phyloP scores from a whole-genome alignment of 2,113 vertebrate genomes.

The Thomomys bottae region DNA sequence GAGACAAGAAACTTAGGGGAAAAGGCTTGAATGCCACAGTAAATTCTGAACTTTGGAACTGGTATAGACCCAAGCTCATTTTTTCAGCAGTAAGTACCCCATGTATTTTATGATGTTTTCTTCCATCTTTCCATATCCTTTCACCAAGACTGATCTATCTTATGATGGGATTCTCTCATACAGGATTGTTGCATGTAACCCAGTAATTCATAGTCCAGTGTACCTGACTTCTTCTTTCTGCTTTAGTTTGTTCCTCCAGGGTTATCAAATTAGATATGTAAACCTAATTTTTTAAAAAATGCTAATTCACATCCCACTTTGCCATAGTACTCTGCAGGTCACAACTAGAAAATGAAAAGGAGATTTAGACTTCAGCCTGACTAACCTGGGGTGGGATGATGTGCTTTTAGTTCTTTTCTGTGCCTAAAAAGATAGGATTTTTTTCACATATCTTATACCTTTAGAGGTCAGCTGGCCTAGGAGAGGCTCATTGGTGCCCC shows the following conservation, averaged over 20 bases:
- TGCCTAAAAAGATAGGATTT: no score
- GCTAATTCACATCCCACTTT: constrained; percentile 66
- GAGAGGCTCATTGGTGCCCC: not conserved
- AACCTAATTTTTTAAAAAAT: constrained; percentile 37
- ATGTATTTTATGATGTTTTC: constrained; percentile 82
- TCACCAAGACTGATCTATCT: constrained; percentile 66
- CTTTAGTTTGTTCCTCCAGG: constrained; percentile 28
- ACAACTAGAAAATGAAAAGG: rapidly evolving
- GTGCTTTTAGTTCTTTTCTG: not conserved
- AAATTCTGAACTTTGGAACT: constrained; percentile 85
- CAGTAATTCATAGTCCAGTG: constrained; percentile 59
- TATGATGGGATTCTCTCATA: constrained; percentile 67
- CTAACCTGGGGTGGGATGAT: not conserved
- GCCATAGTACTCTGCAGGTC: not conserved
- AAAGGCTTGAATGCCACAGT: constrained; percentile 80
- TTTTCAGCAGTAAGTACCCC: constrained; percentile 86
- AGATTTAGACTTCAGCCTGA: not conserved
- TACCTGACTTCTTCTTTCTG: constrained; percentile 33
- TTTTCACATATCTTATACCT: not conserved
- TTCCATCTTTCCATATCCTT: constrained; percentile 72
- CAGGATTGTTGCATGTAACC: constrained; percentile 41
- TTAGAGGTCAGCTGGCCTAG: not conserved
- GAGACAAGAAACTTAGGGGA: constrained; percentile 84
- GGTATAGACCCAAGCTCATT: constrained; percentile 82
- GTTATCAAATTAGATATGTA: constrained; percentile 63